phyloP scores from a whole-genome alignment of 2,797 vertebrate species.

The Gymnothorax javanicus region DNA sequence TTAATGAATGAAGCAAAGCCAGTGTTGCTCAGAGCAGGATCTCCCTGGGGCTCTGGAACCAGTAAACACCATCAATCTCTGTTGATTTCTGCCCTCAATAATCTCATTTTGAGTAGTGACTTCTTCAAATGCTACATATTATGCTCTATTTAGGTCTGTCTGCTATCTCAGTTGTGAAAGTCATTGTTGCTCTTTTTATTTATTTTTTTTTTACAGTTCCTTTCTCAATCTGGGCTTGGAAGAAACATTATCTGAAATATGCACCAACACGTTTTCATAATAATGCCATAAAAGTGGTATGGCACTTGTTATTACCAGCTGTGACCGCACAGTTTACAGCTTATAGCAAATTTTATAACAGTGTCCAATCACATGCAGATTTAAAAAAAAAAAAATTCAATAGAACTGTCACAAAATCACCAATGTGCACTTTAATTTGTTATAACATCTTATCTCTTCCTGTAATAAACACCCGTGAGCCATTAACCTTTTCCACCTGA shows the following conservation, averaged over 20 bases:
- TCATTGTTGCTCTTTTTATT: background rate
- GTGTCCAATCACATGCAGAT: background rate
- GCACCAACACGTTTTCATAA: background rate
- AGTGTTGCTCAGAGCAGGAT: background rate
- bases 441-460: background rate
- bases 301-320: background rate
- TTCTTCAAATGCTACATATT: conserved; percentile 24
- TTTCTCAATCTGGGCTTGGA: background rate
- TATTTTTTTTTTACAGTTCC: background rate
- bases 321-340: background rate
- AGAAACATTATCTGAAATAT: background rate
- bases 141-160: background rate
- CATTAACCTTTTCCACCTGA: too few relatives aligned
- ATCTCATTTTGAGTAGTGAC: conserved; percentile 44
- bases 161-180: background rate
- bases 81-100: conserved; percentile 29
- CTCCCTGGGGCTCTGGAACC: background rate
- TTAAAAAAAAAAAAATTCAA: background rate
- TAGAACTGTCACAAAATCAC: background rate
- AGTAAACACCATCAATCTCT: conserved; percentile 28
- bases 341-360: background rate
- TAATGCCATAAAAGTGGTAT: background rate
- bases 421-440: background rate
- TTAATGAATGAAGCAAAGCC: background rate
- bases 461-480: background rate